Base-by-base conservation (phyloP, 2,113 vertebrate species). In the Sinocyclocheilus rhinocerous region DNA sequence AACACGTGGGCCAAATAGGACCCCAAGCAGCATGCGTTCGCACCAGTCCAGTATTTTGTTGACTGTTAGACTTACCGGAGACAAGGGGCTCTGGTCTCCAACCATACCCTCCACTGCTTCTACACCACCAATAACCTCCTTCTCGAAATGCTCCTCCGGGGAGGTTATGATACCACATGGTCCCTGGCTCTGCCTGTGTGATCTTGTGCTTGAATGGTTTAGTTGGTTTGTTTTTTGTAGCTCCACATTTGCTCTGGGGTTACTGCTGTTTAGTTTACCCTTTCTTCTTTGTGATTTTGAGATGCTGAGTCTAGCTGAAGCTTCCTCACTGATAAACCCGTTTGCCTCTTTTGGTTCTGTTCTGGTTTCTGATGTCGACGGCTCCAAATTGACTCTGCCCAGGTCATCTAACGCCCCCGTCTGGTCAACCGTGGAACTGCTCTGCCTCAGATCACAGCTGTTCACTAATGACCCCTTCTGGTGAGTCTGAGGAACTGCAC, bases 1-100 rank as follows among this genome's bases (percentile, higher is more conserved):
- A 20, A 95, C 91, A 1, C 94, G 92, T 24, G 91, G 91, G 6
- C 91, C 86, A 3, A 94, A 91, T 5, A 93, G 18, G 39, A 92
- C 91, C 6, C 92, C 93, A 1, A 95, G 90, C 85, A 95, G 90
- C 70, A 95, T 16, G 75, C 92, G 89, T 88, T 94, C 95, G 10
- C 95, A 94, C 95, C 95, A 95, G 57, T 84, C 91, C 72, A 95
- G 84, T 85, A 95, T 88, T 86, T 92, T 94, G 89, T 88, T 95
- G 36, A 95, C 88, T 1, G 93, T 93, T 61, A 93, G 57, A 86
- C 90, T 91, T n/a, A 95, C 81, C 0, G 94, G 93, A 0, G 93
- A 94, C 87, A 93, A 50, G 24, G 92, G 90, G 75, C 91, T 78
- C 20, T 88, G 75, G 13, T 87, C 85, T 22, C 70, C 81, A 26